Conservation (phyloP, 2,888 invertebrate genomes). For the Tiphia femorata region DNA sequence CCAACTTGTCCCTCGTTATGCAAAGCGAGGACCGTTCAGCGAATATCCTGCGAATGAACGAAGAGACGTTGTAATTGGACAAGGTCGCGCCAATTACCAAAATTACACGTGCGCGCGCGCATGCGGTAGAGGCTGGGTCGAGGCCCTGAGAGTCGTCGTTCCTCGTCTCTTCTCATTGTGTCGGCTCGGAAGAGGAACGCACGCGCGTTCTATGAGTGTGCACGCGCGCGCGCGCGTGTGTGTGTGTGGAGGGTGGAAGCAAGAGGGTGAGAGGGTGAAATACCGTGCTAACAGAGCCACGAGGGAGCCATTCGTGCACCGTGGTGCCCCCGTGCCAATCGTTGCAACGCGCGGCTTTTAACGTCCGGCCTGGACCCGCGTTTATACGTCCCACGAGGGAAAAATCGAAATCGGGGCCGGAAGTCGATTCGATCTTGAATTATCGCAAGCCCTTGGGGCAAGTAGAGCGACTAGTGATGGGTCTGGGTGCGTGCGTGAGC, state of each 20-base stretch:
- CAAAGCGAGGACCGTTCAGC: no score
- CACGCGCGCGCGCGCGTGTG: neutral
- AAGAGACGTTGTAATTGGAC: neutral
- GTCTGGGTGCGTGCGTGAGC: no score
- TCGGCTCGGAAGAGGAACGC: no score
- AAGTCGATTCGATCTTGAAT: slow-evolving; percentile 18
- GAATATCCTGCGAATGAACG: slow-evolving; percentile 1
- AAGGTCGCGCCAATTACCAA: slow-evolving; percentile 14
- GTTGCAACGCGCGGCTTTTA: slow-evolving; percentile 39
- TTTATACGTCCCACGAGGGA: slow-evolving; percentile 40
- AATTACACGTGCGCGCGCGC: slow-evolving; percentile 13
- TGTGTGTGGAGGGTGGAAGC: neutral
- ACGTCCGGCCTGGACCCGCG: slow-evolving; percentile 35
- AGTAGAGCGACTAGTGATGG: no score
- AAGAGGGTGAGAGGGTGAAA: slow-evolving; percentile 18
- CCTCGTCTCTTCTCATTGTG: no score
- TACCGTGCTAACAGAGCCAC: slow-evolving; percentile 35
- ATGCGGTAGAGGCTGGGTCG: neutral
- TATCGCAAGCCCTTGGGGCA: neutral
- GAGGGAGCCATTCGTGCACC: slow-evolving; percentile 38
- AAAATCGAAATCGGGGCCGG: slow-evolving; percentile 34
- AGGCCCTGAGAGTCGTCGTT: slow-evolving; percentile 4
- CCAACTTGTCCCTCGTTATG: no score
- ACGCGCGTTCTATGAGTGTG: no score
- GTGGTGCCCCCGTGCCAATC: slow-evolving; percentile 36